Base-by-base conservation (phyloP, 2,888 invertebrate species). In the Caenorhabditis zanzibari region DNA sequence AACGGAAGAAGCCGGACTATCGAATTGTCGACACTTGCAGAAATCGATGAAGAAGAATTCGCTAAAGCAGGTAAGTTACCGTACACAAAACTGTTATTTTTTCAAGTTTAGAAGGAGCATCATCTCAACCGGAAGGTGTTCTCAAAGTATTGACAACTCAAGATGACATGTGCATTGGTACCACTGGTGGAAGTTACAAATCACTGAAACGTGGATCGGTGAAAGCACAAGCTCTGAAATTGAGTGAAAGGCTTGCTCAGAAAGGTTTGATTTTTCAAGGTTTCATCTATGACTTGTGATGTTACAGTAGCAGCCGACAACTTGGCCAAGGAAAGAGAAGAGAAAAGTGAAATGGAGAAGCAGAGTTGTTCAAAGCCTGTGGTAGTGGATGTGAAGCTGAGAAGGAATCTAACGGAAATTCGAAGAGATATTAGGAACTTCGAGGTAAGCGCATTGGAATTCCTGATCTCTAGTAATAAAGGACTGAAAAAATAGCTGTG, bases 81-180 rank as follows among this genome's bases (percentile, higher is more conserved):
- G 6, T 6, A 26, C 14, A 14, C 14, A 14, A 9, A 12, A n/a
- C 32, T 6, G 19, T 10, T 22, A 12, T 10, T 12, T 12, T 10
- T 38, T 38, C 38, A n/a, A 28, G 2, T 52, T 44, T 24, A 80
- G 80, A 80, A 72, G 77, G 77, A n/a, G 77, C 71, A 16, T 77
- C 77, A 12, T 63, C 77, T 22, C 68, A 69, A 54, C 12, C 69
- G 7, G 77, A 77, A 44, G 63, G 41, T 10, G 19, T 59, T 58
- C 58, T 44, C 26, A 72, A 64, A 80, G 72, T 71, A 12, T 26
- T 79, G 28, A 74, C 47, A 28, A 82, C 82, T 26, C 77, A 82
- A 64, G 82, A 82, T 74, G 82, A 82, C 24, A 82, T 82, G 77
- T 82, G 82, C 56, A 82, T 82, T 26, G 82, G 77, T 44, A 79